Base-by-base conservation (phyloP, 2,113 vertebrate species). In the Eidolon helvum region DNA sequence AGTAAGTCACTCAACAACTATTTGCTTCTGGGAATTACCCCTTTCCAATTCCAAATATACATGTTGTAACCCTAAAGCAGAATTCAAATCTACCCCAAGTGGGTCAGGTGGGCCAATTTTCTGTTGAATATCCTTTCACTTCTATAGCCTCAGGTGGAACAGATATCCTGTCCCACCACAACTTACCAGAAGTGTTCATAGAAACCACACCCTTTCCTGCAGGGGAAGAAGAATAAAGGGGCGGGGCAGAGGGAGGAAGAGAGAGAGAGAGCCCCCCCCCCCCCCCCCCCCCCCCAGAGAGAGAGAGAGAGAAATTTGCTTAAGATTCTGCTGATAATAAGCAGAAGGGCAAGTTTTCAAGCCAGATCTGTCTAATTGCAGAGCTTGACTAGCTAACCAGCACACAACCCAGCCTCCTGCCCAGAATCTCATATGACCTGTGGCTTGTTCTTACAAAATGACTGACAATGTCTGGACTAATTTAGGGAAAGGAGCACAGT, bases 141-240 rank as follows among this genome's bases (percentile, higher is more conserved):
- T 92, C 35, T 87, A 21, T 74, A 95, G 87, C 86, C 50, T 93
- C 63, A 83, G 91, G 72, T 97, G 55, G 30, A 92, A 68, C 48
- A 57, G 72, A 74, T 55, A 75, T 79, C 72, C n/a, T 95, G 68
- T 87, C 80, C 72, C 9, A 10, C 61, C 48, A 85, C 45, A 82
- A 72, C 48, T 59, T 83, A 89, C 55, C 65, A 75, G 43, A 38
- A 33, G 19, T 84, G 30, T 96, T 94, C 91, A 94, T 97, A 94
- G 72, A 92, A 96, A 96, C 92, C 75, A 35, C 71, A 95, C 40
- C n/a, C 65, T 96, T 94, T 69, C 57, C 80, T 92, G 28, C 85
- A 87, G 63, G 33, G 57, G 59, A 94, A 35, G 30, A 84, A 93
- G 82, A 59, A 50, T 38, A 83, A 91, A 63, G 22, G 22, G 40